Conservation (phyloP, 2,113 vertebrate species). For the Pseudopipra pipra region DNA sequence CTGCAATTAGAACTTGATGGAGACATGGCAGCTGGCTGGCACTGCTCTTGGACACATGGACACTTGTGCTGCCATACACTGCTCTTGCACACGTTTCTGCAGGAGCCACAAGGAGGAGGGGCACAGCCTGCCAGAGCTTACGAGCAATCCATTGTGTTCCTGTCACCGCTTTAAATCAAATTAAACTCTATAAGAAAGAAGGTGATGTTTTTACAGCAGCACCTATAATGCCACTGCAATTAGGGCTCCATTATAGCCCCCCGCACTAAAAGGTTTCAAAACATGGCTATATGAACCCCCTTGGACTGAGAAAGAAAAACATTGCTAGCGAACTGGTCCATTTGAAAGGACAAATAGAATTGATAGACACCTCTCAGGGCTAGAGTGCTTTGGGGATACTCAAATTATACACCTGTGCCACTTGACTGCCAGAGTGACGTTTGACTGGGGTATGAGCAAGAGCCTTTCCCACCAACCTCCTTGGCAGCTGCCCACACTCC, state of each 20-base stretch:
- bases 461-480: background rate
- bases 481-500: background rate
- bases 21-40: fast-evolving
- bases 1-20: background rate
- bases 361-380: background rate
- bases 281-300: background rate
- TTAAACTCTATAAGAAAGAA: background rate
- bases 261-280: background rate
- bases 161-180: conserved; percentile 17
- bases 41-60: background rate
- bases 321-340: background rate
- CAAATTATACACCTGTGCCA: background rate
- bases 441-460: background rate
- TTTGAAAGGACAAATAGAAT: background rate
- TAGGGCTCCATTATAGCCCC: background rate
- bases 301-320: background rate
- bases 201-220: background rate
- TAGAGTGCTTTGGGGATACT: background rate
- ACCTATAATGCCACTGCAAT: background rate
- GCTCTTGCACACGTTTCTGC: background rate
- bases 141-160: background rate
- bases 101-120: background rate
- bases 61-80: fast-evolving
- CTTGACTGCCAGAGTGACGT: background rate
- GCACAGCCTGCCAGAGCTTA: background rate